phyloP scores from a whole-genome alignment of 1,140 invertebrate genomes.

The Drosophila varians region DNA sequence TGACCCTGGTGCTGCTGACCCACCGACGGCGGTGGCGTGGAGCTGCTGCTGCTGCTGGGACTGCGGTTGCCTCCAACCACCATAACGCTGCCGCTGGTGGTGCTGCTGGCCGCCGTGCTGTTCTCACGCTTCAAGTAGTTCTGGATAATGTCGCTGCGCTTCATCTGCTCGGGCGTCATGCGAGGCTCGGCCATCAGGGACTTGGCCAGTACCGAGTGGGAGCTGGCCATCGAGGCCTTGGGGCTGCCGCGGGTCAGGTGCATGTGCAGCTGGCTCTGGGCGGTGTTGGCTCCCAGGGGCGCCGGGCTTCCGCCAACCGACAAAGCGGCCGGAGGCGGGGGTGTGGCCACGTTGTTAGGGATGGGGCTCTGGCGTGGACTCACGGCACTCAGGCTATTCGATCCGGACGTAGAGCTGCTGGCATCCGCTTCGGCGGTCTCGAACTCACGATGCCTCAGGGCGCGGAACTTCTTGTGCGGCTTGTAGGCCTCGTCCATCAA shows the following conservation, averaged over 20 bases:
- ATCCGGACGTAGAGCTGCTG: constrained; percentile 55
- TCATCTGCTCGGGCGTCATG: constrained; percentile 94
- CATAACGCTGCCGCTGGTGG: constrained; percentile 20
- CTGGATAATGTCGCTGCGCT: constrained; percentile 94
- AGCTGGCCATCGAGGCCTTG: constrained; percentile 87
- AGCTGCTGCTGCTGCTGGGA: constrained; percentile 60
- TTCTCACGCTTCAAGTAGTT: constrained; percentile 92
- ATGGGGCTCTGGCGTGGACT: constrained; percentile 64
- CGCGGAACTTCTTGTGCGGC: constrained; percentile 97
- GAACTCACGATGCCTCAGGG: constrained; percentile 90
- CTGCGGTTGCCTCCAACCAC: constrained; percentile 57
- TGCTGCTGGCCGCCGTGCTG: constrained; percentile 64
- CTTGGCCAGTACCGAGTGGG: constrained; percentile 93
- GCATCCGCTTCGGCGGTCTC: constrained; percentile 88
- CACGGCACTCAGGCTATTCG: constrained; percentile 55
- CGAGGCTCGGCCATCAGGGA: constrained; percentile 94
- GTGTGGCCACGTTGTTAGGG: constrained; percentile 82
- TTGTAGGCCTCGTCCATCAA: constrained; percentile 97
- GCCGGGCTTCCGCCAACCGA: constrained; percentile 46
- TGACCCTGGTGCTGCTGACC: constrained; percentile 9
- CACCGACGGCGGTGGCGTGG: constrained; percentile 36
- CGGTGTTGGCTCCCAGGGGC: constrained; percentile 29
- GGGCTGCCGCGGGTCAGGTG: constrained; percentile 83
- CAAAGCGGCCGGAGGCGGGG: constrained; percentile 31
- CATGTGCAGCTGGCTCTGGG: constrained; percentile 84